These are phyloP conservation scores for Oceanodroma leucorhoa DNA, from an alignment of 2,797 vertebrate genomes.

Conservation along the genomic window DNA sequence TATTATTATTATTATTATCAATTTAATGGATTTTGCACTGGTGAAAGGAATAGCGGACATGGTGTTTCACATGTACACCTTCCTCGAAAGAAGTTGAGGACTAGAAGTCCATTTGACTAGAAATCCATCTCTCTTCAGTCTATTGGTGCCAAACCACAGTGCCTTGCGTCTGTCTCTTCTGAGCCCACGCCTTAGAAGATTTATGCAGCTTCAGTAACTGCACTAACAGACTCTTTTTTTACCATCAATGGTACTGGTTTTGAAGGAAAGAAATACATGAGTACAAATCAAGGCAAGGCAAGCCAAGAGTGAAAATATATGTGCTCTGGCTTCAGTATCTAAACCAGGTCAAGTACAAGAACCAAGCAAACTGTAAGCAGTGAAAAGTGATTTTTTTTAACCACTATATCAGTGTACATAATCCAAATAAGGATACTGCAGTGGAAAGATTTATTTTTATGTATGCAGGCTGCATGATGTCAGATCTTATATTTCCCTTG, in stretches of 20 bases:
- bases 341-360: neutral
- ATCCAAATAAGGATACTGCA: neutral
- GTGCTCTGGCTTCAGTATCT: neutral
- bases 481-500: neutral
- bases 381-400: neutral
- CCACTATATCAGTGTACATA: neutral
- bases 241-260: neutral
- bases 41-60: neutral
- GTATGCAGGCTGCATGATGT: neutral
- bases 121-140: neutral
- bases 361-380: neutral
- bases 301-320: neutral
- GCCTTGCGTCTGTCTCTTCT: neutral
- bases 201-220: neutral
- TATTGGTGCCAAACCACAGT: neutral
- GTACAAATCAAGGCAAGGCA: neutral
- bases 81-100: neutral
- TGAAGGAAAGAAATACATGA: neutral
- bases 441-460: neutral
- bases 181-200: neutral
- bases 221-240: neutral
- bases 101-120: neutral
- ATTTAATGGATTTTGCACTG: neutral
- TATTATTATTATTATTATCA: neutral
- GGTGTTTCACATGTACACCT: neutral